A percentile compares a stretch with the other conserved stretches of the same genome.
Conservation (phyloP, 2,888 invertebrate species). For the Sesamia inferens region DNA sequence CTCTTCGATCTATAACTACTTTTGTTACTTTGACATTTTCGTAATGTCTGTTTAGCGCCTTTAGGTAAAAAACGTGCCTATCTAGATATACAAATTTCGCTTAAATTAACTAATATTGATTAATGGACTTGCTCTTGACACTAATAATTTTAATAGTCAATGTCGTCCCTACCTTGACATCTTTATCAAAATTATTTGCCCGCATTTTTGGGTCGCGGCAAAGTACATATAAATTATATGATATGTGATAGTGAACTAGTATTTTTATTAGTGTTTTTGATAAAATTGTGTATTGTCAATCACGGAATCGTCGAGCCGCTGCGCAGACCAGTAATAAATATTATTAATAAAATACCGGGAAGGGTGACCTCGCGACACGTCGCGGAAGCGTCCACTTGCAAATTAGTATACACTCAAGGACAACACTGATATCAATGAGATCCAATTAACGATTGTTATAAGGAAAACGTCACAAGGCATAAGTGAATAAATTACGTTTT, state of each 20-base stretch:
- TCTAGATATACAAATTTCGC: slow-evolving; percentile 21
- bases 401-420: slow-evolving; percentile 83
- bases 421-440: slow-evolving; percentile 65
- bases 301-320: slow-evolving; percentile 70
- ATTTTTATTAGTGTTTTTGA: slow-evolving; percentile 22
- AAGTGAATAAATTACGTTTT: slow-evolving; percentile 40
- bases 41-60: slow-evolving; percentile 36
- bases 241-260: slow-evolving; percentile 10
- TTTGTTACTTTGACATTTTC: slow-evolving; percentile 62
- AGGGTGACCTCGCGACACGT: slow-evolving; percentile 73
- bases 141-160: slow-evolving; percentile 44
- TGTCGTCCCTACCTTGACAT: slow-evolving; percentile 52
- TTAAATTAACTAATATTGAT: slow-evolving; percentile 52
- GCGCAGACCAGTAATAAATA: slow-evolving; percentile 66
- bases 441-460: slow-evolving; percentile 66
- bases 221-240: neutral
- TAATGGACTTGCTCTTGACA: slow-evolving; percentile 55
- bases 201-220: slow-evolving; percentile 42
- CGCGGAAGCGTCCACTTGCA: slow-evolving; percentile 86
- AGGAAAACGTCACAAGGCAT: slow-evolving; percentile 45
- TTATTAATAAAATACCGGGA: slow-evolving; percentile 69
- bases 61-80: slow-evolving; percentile 27
- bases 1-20: slow-evolving; percentile 67
- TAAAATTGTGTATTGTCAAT: slow-evolving; percentile 65
- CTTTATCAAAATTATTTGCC: slow-evolving; percentile 45